These are phyloP conservation scores for Bugula neritina DNA, from an alignment of 2,888 invertebrate genomes.

Conservation along the genomic window DNA sequence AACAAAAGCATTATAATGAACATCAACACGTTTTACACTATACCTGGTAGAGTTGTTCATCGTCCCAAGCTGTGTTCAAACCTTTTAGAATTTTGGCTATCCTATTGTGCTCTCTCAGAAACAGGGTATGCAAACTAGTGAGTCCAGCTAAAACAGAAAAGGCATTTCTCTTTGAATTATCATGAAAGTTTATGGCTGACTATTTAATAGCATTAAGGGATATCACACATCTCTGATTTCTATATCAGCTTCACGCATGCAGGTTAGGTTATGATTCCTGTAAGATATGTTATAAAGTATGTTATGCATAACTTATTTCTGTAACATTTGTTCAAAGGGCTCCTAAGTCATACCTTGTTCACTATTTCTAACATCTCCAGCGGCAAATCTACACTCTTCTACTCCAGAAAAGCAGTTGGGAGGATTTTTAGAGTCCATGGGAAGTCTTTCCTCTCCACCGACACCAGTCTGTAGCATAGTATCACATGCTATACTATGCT, in stretches of 20 bases:
- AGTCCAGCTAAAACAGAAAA: conserved; percentile 15
- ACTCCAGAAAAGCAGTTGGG: not conserved
- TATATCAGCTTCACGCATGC: too few relatives aligned
- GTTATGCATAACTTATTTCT: too few relatives aligned
- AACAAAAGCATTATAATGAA: too few relatives aligned
- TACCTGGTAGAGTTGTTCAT: conserved; percentile 23
- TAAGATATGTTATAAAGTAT: too few relatives aligned
- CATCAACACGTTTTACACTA: too few relatives aligned
- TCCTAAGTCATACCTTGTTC: conserved; percentile 16
- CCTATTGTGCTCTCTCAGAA: conserved; percentile 23
- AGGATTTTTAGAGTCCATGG: not conserved
- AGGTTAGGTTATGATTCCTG: too few relatives aligned
- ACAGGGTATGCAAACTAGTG: conserved; percentile 3
- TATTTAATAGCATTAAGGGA: too few relatives aligned
- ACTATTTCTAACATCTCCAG: conserved; percentile 10
- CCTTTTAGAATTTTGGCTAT: conserved; percentile 19
- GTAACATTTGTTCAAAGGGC: too few relatives aligned
- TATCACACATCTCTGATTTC: too few relatives aligned
- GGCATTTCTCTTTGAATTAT: not conserved
- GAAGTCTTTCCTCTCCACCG: not conserved
- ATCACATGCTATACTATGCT: too few relatives aligned
- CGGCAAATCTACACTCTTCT: not conserved
- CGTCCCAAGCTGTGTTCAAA: conserved; percentile 4
- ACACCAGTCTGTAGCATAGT: not conserved
- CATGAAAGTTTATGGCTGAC: too few relatives aligned